Evolutionary conservation across 1,140 invertebrate genomes (phyloP), one percentile per base, ranked within the genome.

Genomic region (Polypedilum pembai): DNA sequence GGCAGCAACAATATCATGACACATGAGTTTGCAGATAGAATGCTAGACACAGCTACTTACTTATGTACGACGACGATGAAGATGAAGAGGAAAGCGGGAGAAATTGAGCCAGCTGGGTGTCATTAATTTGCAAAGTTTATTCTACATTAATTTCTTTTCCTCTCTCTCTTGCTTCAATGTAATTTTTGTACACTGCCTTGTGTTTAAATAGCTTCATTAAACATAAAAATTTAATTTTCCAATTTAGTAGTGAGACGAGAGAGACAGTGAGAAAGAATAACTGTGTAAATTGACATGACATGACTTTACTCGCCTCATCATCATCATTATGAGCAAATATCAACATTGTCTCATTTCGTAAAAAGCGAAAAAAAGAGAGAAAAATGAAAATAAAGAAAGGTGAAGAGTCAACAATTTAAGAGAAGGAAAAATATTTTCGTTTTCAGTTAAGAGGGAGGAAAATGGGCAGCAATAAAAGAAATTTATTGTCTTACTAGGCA

Each of bases 221-320:
- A 56, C n/a, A 56, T 56, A 56, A 56, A 56, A 56, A 56, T 56
- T 56, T 56, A 56, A 56, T 56, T 56, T 56, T n/a, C 45, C n/a
- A 56, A 56, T 56, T 56, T 56, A 56, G n/a, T 15, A 56, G 45
- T 56, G 41, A 10, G 41, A 45, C 7, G 41, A 56, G n/a, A 4
- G 45, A 56, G 1, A 56, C 4, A n/a, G n/a, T n/a, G n/a, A 12
- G 12, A 15, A 56, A 56, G n/a, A 56, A 15, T 15, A 56, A 56
- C 4, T 56, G 12, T 56, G 12, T 56, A 56, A 56, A 56, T 56
- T 56, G 45, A 15, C 41, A 45, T 56, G 45, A n/a, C 45, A 56
- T 56, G 45, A 56, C 45, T 56, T 56, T n/a, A 56, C 15, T 56
- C 12, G 45, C 45, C 12, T 10, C n/a, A 56, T 56, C 45, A 56